Conservation (phyloP, 2,113 vertebrate genomes). For the Cyprinodon tularosa region DNA sequence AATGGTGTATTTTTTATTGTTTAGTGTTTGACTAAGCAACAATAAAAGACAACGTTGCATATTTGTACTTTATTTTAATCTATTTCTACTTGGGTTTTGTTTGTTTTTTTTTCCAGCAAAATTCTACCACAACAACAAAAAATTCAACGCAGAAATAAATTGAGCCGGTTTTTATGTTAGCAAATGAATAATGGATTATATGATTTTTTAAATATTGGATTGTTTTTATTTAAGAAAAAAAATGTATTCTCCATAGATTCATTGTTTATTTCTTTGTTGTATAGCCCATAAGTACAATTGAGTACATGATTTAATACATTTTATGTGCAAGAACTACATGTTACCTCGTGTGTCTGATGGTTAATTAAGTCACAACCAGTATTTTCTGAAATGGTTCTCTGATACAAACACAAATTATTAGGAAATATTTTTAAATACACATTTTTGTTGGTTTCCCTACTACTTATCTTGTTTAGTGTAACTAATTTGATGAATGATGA, state of each 20-base stretch:
- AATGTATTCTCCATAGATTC: neutral
- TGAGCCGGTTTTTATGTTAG: neutral
- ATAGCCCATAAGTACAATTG: too few relatives aligned
- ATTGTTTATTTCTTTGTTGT: too few relatives aligned
- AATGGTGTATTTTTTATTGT: neutral
- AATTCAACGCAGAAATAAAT: neutral
- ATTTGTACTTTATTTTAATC: neutral
- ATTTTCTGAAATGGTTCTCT: neutral
- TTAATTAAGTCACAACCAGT: neutral
- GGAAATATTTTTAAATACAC: neutral
- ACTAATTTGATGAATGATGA: neutral
- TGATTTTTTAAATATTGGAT: neutral
- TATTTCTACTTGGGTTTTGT: neutral
- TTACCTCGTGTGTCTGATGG: neutral
- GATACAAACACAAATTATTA: neutral
- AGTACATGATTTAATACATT: too few relatives aligned
- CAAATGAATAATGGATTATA: neutral
- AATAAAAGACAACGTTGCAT: neutral
- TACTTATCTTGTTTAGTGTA: neutral
- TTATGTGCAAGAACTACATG: too few relatives aligned
- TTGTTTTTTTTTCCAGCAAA: neutral
- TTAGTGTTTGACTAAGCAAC: neutral
- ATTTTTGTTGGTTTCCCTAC: neutral
- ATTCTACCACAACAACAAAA: neutral
- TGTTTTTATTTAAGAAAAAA: neutral